phyloP scores from a whole-genome alignment of 2,113 vertebrate species.

The Sisor rabdophorus region DNA sequence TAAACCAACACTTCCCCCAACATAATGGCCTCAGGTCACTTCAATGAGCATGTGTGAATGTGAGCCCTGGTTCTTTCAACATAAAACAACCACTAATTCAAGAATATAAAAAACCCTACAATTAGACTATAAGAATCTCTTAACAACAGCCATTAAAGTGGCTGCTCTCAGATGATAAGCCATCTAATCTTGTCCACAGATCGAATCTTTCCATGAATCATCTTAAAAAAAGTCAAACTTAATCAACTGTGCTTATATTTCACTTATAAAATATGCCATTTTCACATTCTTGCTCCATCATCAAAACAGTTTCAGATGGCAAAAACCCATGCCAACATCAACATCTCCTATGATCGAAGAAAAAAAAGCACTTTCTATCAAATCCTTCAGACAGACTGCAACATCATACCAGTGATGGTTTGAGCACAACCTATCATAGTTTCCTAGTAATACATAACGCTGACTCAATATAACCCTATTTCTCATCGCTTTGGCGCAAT shows the following conservation, averaged over 20 bases:
- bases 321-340: background rate
- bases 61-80: background rate
- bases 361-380: constrained; percentile 14
- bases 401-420: constrained; percentile 9
- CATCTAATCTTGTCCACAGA: constrained; percentile 7
- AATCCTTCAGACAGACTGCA: background rate
- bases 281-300: background rate
- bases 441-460: constrained; percentile 19
- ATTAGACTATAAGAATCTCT: background rate
- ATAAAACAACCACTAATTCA: background rate
- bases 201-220: constrained; percentile 16
- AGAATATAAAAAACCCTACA: background rate
- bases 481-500: background rate
- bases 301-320: background rate
- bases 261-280: background rate
- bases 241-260: background rate
- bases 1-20: background rate
- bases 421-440: constrained; percentile 16
- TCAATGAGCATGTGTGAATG: background rate
- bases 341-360: background rate
- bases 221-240: background rate
- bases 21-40: background rate
- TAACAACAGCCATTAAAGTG: background rate
- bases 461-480: constrained; percentile 6
- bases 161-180: constrained; percentile 2